A percentile compares a stretch with the other conserved stretches of the same genome.
Conservation (phyloP, 2,113 vertebrate species). For the Brachyhypopomus gauderio region DNA sequence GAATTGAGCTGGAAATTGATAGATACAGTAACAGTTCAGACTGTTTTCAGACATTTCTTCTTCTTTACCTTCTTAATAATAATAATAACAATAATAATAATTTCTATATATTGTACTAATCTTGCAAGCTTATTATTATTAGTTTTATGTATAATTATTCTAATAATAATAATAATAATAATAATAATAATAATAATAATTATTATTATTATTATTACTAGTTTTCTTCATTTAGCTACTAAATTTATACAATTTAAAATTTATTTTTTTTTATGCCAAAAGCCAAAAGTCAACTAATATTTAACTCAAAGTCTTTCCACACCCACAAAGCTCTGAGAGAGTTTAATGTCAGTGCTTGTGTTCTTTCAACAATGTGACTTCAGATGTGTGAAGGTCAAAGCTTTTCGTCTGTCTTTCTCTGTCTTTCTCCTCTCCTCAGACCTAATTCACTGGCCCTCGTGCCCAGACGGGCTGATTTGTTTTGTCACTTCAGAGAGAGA, state of each 20-base stretch:
- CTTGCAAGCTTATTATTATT: too few relatives aligned
- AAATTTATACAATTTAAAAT: too few relatives aligned
- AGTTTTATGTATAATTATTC: too few relatives aligned
- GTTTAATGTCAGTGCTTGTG: constrained; percentile 45
- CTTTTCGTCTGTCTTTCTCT: constrained; percentile 41
- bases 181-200: too few relatives aligned
- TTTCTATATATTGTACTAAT: too few relatives aligned
- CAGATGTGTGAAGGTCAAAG: constrained; percentile 71
- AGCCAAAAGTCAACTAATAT: constrained; percentile 23
- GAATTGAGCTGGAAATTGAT: background rate
- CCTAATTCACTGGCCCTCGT: constrained; percentile 54
- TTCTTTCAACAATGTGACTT: constrained; percentile 36
- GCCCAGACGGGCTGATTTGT: constrained; percentile 63
- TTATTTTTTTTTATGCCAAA: background rate
- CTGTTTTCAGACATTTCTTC: too few relatives aligned
- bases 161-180: too few relatives aligned
- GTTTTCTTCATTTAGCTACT: too few relatives aligned
- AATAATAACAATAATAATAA: too few relatives aligned
- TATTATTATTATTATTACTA: too few relatives aligned
- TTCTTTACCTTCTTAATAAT: too few relatives aligned
- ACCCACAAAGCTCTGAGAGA: constrained; percentile 36
- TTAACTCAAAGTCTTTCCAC: constrained; percentile 29
- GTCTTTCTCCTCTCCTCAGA: constrained; percentile 49
- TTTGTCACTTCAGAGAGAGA: constrained; percentile 58
- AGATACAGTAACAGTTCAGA: too few relatives aligned